A percentile compares a stretch with the other conserved stretches of the same genome.
phyloP scores from a whole-genome alignment of 2,113 vertebrate species.

The Osmerus mordax region DNA sequence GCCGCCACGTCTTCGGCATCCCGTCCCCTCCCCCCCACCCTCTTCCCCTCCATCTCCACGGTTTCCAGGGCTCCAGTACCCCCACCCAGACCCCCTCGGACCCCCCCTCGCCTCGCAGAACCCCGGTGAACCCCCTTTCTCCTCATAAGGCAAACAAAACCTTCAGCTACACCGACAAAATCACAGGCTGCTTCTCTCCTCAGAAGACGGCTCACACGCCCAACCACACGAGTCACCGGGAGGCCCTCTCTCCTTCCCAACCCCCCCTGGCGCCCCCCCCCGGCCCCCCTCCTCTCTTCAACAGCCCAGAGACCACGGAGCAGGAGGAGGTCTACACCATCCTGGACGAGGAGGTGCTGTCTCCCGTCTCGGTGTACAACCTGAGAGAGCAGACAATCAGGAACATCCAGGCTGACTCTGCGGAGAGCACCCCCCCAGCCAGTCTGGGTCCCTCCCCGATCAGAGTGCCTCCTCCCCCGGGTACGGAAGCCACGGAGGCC shows the following conservation, averaged over 20 bases:
- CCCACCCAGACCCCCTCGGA: constrained; percentile 30
- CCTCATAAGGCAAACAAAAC: constrained; percentile 13
- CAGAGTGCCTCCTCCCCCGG: constrained; percentile 40
- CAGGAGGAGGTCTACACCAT: constrained; percentile 68
- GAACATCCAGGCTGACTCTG: constrained; percentile 36
- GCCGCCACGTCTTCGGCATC: background rate
- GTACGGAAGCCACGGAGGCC: constrained; percentile 18
- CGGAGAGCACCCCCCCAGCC: constrained; percentile 29
- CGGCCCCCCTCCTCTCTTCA: constrained; percentile 38
- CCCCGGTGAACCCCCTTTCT: constrained; percentile 21
- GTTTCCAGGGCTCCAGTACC: constrained; percentile 27
- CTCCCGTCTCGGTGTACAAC: constrained; percentile 62
- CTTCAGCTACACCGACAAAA: constrained; percentile 3
- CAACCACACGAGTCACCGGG: constrained; percentile 15
- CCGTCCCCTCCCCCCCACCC: background rate
- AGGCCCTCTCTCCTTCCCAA: constrained; percentile 25
- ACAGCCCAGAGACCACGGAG: constrained; percentile 75
- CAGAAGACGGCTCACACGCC: constrained; percentile 39
- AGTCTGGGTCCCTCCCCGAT: constrained; percentile 50
- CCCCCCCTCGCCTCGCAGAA: constrained; percentile 22
- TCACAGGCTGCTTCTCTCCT: constrained; percentile 20
- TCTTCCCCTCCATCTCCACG: background rate
- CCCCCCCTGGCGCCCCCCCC: constrained; percentile 28
- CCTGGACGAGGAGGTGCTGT: constrained; percentile 71
- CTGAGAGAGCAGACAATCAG: constrained; percentile 45